Evolutionary conservation across 2,888 invertebrate species (phyloP).

Genomic region (Oligia strigilis): DNA sequence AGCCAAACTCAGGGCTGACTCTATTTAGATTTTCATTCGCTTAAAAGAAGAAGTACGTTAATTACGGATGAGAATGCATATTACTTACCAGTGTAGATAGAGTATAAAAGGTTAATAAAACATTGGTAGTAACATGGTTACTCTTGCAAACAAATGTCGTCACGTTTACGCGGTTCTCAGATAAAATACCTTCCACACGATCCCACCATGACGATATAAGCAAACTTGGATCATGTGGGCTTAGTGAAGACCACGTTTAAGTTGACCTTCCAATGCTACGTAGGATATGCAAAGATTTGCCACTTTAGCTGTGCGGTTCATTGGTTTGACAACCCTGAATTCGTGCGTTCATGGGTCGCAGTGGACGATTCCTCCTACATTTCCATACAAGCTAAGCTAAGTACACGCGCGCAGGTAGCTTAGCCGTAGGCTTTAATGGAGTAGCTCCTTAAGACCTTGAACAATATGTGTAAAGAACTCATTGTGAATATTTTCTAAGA

Average conservation of each 20-base stretch:
- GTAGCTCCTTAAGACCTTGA: slow-evolving; percentile 3
- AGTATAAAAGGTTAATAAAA: background rate
- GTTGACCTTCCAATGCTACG: background rate
- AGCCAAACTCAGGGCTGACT: background rate
- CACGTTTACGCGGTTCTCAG: background rate
- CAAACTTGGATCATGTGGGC: slow-evolving; percentile 25
- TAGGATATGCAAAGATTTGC: background rate
- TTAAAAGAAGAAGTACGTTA: background rate
- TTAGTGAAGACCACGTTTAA: slow-evolving; percentile 4
- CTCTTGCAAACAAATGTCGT: slow-evolving; percentile 23
- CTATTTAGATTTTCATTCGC: background rate
- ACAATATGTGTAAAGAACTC: slow-evolving; percentile 10
- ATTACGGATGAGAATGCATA: background rate
- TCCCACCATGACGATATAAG: slow-evolving; percentile 30
- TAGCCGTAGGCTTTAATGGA: too few relatives aligned
- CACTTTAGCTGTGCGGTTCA: background rate
- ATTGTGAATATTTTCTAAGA: slow-evolving; percentile 18
- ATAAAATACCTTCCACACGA: slow-evolving; percentile 18
- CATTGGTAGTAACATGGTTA: background rate
- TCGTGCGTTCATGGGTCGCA: background rate
- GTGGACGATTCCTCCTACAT: background rate
- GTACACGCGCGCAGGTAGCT: background rate
- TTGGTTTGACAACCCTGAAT: background rate
- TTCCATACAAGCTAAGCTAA: background rate
- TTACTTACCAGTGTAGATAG: background rate